A percentile compares a stretch with the other conserved stretches of the same genome.
phyloP scores from a whole-genome alignment of 1,140 invertebrate species.

The Lerema accius region DNA sequence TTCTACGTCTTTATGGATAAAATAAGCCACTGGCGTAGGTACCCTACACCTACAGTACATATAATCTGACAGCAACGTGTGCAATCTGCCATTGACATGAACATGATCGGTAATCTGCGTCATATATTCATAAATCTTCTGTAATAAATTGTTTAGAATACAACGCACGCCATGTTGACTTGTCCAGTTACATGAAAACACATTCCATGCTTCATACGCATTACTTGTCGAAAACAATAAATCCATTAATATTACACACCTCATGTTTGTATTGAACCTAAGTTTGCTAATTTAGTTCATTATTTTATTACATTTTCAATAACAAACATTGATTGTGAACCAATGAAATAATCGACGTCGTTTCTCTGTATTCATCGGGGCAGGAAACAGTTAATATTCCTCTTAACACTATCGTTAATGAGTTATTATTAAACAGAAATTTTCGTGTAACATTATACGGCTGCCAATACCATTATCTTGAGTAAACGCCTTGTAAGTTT shows the following conservation, averaged over 20 bases:
- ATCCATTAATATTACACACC: background rate
- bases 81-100: background rate
- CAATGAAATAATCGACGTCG: background rate
- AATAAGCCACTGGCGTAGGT: too few relatives aligned
- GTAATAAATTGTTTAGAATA: too few relatives aligned
- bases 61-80: too few relatives aligned
- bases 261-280: too few relatives aligned
- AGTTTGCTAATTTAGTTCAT: too few relatives aligned
- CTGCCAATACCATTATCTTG: conserved; percentile 34
- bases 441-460: conserved; percentile 10
- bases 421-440: conserved; percentile 31
- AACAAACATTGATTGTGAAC: background rate
- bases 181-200: conserved; percentile 3
- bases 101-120: too few relatives aligned
- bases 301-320: background rate
- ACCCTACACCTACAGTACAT: too few relatives aligned
- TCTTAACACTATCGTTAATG: conserved; percentile 25
- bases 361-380: background rate
- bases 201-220: background rate
- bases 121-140: too few relatives aligned
- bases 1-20: too few relatives aligned
- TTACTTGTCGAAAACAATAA: conserved; percentile 5
- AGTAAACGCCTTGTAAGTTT: conserved; percentile 14
- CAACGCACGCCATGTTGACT: conserved; percentile 1
- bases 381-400: conserved; percentile 17